Evolutionary conservation across 2,797 vertebrate species (phyloP), one percentile per base, ranked within the genome.

Genomic region (Leuciscus waleckii): DNA sequence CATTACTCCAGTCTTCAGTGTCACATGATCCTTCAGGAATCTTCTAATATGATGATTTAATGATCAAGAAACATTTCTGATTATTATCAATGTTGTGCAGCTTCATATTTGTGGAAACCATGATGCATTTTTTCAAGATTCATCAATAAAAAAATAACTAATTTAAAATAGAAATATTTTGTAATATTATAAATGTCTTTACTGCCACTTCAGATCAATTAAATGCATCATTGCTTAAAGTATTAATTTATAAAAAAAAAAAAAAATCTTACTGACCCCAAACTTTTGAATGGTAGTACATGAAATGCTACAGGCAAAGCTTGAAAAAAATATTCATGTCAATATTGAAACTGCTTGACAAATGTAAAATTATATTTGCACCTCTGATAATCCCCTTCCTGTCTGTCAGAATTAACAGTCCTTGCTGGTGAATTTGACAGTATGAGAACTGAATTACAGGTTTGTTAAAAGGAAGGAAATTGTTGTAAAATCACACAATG

Each of bases 351-450:
- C 26, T 21, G 19, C 46, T 75, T 35, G 73, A 75, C 10, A 19
- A 37, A 58, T 76, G 23, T 37, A 35, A 39, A 56, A 23, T 23
- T 37, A 76, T 39, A n/a, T 35, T 58, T 7, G 32, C 51, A 58
- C 51, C 51, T 76, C 51, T 58, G 21, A 37, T 76, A 76, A 39
- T 58, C 51, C 37, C 32, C 74, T 56, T 56, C 49, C 11, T 76
- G 73, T 54, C 29, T n/a, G 37, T 58, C 54, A 61, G 76, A 61
- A 41, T 78, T 19, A 41, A 26, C 54, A 19, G 75, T 61, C 23
- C 75, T 39, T 63, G 26, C 11, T 54, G n/a, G 37, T 29, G 76
- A 78, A 78, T 63, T 43, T 63, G 56, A 78, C 56, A 78, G 37
- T 41, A 61, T 58, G 35, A 39, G 75, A 78, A 78, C 35, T 61